Conservation (phyloP, 2,797 vertebrate species). For the Sebastolobus altivelis region DNA sequence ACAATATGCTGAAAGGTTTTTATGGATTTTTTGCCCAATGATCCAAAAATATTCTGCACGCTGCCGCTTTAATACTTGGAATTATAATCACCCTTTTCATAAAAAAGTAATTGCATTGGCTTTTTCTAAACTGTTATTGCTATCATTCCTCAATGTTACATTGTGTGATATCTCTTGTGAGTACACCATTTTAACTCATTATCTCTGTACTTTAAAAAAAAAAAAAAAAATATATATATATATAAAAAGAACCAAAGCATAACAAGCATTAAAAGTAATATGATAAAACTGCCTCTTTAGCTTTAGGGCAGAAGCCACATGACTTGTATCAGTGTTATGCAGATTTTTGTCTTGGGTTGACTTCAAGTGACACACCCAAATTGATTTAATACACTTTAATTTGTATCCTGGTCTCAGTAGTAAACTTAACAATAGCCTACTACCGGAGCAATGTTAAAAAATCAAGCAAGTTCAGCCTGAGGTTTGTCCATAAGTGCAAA, state of each 20-base stretch:
- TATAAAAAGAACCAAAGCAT: not conserved
- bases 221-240: not conserved
- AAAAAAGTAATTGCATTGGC: not conserved
- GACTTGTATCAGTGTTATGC: slow-evolving; percentile 9
- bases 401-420: not conserved
- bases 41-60: no score
- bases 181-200: not conserved
- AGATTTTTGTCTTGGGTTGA: not conserved
- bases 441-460: slow-evolving; percentile 19
- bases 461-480: not conserved
- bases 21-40: no score
- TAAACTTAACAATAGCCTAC: not conserved
- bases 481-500: slow-evolving; percentile 14
- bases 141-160: not conserved
- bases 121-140: not conserved
- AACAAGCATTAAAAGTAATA: not conserved
- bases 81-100: not conserved
- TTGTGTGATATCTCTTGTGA: not conserved
- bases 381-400: not conserved
- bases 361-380: slow-evolving; percentile 18
- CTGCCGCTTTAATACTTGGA: not conserved
- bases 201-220: not conserved
- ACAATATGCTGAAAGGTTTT: no score
- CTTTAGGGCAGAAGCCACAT: not conserved
- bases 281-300: not conserved